Evolutionary conservation across 2,888 invertebrate species (phyloP), one percentile per base, ranked within the genome.

Genomic region (Erebia aethiops): DNA sequence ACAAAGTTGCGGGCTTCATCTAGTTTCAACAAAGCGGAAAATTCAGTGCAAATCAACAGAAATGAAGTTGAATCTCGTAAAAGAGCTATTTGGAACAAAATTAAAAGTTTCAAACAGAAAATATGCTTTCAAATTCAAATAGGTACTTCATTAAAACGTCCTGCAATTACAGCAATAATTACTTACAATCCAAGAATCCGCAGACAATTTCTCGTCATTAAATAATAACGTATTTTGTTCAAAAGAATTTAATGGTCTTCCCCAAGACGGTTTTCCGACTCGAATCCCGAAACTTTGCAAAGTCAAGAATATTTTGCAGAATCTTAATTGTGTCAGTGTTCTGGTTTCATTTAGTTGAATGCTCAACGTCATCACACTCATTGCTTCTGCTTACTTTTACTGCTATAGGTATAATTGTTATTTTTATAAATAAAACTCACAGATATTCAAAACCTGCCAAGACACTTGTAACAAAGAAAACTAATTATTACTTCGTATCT

Each of bases 171-270:
- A 49, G 21, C 46, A 69, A 56, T 63, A 69, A 73, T 67, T 71
- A 71, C 67, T 70, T 61, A 70, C 61, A 68, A 68, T 66, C 67
- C 70, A 54, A 52, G 41, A 64, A 58, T 70, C 68, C 49, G 60
- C 52, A 72, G 70, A 69, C 63, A 74, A 72, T 72, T 65, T 35
- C 66, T 64, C 60, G 71, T 61, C 75, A 72, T 75, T 77, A 77
- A 77, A 76, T 83, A 76, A 73, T 76, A 77, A 73, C 75, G 74
- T 76, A 72, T 75, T 84, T 84, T 83, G 82, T 84, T 86, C 80
- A 80, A 81, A 87, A 86, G 83, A 84, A 84, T 86, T 80, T 82
- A 83, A 86, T 82, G 82, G 81, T 81, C 75, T 80, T 75, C 76
- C 72, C 73, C 69, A 13, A 26, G 69, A 64, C 69, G 70, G 72